Conservation (phyloP, 2,888 invertebrate species). For the Adineta ricciae region DNA sequence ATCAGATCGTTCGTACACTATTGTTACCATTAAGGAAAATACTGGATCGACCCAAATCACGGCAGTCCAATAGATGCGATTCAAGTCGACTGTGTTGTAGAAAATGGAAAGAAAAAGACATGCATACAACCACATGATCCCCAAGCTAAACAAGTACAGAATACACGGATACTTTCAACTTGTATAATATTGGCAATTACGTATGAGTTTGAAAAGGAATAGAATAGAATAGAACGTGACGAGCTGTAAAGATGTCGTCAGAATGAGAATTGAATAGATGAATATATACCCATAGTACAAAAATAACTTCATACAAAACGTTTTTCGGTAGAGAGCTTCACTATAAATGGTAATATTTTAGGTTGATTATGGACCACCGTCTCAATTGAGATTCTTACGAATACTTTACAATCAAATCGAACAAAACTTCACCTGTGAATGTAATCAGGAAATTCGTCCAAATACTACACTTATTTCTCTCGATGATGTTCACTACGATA, state of each 20-base stretch:
- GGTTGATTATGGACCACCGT: not conserved
- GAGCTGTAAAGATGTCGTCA: too few relatives aligned
- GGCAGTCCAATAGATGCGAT: conserved; percentile 33
- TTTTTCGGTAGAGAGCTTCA: too few relatives aligned
- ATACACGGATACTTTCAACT: not conserved
- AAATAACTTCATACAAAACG: too few relatives aligned
- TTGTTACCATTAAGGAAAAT: conserved; percentile 9
- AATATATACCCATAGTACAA: too few relatives aligned
- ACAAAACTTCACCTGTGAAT: not conserved
- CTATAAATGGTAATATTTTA: not conserved
- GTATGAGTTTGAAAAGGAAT: too few relatives aligned
- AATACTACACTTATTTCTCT: not conserved
- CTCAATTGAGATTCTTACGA: not conserved
- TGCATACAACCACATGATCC: not conserved
- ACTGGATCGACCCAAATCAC: conserved; percentile 35
- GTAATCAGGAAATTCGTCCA: not conserved
- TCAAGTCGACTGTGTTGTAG: conserved; percentile 30
- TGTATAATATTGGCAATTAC: too few relatives aligned
- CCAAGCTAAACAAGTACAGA: not conserved
- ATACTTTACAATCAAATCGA: not conserved
- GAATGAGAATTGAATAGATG: too few relatives aligned
- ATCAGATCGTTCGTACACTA: too few relatives aligned
- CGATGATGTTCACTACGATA: not conserved
- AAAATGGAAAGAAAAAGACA: not conserved
- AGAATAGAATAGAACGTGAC: too few relatives aligned